Evolutionary conservation across 2,888 invertebrate genomes (phyloP).

Genomic region (Ophion obscuratus): DNA sequence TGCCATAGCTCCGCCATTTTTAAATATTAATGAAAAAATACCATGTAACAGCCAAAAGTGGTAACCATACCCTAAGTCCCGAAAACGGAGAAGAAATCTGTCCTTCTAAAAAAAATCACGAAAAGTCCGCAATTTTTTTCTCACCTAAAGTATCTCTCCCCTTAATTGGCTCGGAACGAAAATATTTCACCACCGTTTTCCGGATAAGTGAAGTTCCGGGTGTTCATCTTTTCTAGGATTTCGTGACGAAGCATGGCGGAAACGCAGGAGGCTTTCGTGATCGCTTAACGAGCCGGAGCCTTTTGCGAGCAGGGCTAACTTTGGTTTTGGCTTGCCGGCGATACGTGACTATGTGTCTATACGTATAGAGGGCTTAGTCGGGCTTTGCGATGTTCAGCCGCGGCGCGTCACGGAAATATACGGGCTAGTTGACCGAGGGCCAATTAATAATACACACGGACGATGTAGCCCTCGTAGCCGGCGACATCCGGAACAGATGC

Average conservation of each 20-base stretch:
- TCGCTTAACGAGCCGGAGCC: conserved; percentile 31
- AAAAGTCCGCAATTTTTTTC: too few relatives aligned
- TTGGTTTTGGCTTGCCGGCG: conserved; percentile 54
- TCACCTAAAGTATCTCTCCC: too few relatives aligned
- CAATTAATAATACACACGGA: conserved; percentile 62
- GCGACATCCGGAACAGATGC: conserved; percentile 23
- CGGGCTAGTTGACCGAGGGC: conserved; percentile 55
- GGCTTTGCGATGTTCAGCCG: conserved; percentile 36
- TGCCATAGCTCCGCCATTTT: too few relatives aligned
- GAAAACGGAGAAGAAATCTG: too few relatives aligned
- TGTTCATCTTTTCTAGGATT: neutral
- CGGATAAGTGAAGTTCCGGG: neutral
- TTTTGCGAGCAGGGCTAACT: conserved; percentile 35
- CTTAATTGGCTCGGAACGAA: neutral
- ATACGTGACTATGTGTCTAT: neutral
- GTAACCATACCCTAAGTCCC: too few relatives aligned
- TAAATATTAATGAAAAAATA: too few relatives aligned
- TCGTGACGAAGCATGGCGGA: neutral
- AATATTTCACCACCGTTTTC: neutral
- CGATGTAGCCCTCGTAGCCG: conserved; percentile 44
- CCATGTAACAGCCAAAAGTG: too few relatives aligned
- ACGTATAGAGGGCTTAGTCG: conserved; percentile 16
- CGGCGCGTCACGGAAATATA: conserved; percentile 28
- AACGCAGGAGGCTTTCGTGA: neutral
- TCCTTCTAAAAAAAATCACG: too few relatives aligned